phyloP scores from a whole-genome alignment of 2,797 vertebrate genomes.

The Clarias laeviceps region DNA sequence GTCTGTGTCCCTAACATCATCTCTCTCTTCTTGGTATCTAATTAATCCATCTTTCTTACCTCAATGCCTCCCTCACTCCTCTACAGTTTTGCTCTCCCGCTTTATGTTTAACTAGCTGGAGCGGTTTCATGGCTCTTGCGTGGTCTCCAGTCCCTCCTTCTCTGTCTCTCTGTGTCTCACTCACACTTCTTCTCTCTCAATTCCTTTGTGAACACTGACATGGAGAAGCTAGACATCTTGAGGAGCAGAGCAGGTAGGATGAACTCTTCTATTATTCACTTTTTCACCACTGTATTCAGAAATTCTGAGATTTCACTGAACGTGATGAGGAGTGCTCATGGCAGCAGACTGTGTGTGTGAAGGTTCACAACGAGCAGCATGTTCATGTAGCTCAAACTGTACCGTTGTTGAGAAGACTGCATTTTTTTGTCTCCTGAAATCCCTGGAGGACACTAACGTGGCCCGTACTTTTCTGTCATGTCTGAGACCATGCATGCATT shows the following conservation, averaged over 20 bases:
- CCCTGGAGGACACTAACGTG: not conserved
- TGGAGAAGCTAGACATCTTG: slow-evolving; percentile 57
- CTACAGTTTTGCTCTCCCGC: slow-evolving; percentile 13
- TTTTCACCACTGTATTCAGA: slow-evolving; percentile 1
- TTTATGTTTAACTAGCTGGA: slow-evolving; percentile 15
- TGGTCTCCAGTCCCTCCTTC: slow-evolving; percentile 27
- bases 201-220: slow-evolving; percentile 35
- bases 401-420: not conserved
- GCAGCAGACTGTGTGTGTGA: slow-evolving; percentile 12
- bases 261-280: slow-evolving; percentile 21
- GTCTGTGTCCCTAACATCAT: slow-evolving; percentile 8
- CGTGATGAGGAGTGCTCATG: not conserved
- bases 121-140: slow-evolving; percentile 13
- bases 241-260: slow-evolving; percentile 59
- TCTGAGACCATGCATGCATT: not conserved
- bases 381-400: not conserved
- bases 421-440: not conserved
- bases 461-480: not conserved
- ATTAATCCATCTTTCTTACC: slow-evolving; percentile 18
- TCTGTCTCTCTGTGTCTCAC: slow-evolving; percentile 14
- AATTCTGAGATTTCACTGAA: not conserved
- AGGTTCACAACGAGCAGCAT: slow-evolving; percentile 7
- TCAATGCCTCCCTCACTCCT: slow-evolving; percentile 2
- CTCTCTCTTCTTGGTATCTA: slow-evolving; percentile 24
- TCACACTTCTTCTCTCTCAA: slow-evolving; percentile 8